phyloP scores from a whole-genome alignment of 2,113 vertebrate species.

The Leptosomus discolor region DNA sequence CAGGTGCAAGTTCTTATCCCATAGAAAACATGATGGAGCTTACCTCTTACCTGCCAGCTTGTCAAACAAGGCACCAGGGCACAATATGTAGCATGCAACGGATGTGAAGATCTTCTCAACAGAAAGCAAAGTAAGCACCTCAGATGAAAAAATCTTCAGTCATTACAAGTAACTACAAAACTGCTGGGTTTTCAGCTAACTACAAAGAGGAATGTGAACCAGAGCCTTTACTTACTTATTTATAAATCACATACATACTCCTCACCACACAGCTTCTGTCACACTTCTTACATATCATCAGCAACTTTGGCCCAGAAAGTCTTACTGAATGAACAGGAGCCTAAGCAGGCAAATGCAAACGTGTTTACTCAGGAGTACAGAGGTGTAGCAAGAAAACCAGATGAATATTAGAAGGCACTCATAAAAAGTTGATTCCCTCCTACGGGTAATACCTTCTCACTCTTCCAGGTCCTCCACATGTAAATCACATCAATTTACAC shows the following conservation, averaged over 20 bases:
- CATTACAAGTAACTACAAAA: neutral
- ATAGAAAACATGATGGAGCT: neutral
- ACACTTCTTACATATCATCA: neutral
- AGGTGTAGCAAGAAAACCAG: neutral
- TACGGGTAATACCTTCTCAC: neutral
- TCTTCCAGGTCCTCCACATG: neutral
- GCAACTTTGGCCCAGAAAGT: neutral
- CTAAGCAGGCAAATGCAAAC: neutral
- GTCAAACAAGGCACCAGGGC: neutral
- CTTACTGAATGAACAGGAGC: neutral
- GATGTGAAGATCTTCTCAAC: rapidly evolving
- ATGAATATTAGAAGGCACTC: neutral
- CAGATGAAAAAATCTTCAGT: neutral
- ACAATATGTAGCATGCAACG: rapidly evolving
- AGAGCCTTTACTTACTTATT: neutral
- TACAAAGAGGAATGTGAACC: neutral
- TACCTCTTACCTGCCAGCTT: conserved; percentile 21
- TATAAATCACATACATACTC: neutral
- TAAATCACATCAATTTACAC: conserved; percentile 49
- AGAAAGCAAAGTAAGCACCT: neutral
- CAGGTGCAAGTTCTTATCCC: neutral
- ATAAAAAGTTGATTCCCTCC: neutral
- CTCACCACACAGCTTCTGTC: neutral
- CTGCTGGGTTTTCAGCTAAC: neutral
- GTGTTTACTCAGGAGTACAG: neutral